Evolutionary conservation across 2,888 invertebrate species (phyloP).

Genomic region (Lepidocyrtoides sp.): DNA sequence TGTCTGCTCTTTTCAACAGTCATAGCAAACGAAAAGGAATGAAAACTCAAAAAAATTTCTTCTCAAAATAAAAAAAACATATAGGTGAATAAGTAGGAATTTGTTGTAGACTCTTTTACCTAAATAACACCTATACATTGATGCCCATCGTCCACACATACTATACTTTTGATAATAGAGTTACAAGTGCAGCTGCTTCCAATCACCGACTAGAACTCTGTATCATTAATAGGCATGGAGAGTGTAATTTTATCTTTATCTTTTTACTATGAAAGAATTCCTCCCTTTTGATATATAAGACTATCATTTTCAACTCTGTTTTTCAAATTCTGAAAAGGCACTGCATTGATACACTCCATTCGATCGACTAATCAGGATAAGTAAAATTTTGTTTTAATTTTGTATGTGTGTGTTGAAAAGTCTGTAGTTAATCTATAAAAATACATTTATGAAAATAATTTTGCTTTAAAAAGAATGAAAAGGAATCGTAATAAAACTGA

Average conservation of each 20-base stretch:
- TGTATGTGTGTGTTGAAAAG: no score
- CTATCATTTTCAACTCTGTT: no score
- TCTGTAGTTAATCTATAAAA: no score
- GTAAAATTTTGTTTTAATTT: no score
- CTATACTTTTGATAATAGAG: background rate
- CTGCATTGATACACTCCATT: no score
- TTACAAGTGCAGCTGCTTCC: conserved; percentile 32
- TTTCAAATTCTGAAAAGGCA: no score
- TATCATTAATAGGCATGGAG: conserved; percentile 10
- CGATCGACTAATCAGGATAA: no score
- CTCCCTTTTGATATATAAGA: conserved; percentile 1
- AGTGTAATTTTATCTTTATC: conserved; percentile 9
- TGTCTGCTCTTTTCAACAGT: background rate
- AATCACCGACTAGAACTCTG: conserved; percentile 17
- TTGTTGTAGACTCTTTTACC: background rate
- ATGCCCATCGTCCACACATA: background rate
- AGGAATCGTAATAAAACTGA: no score
- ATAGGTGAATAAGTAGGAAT: background rate
- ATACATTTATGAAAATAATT: no score
- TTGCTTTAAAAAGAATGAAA: no score
- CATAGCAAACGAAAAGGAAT: background rate
- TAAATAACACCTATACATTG: no score
- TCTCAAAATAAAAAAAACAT: background rate
- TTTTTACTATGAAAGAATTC: background rate
- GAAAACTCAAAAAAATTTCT: no score